Evolutionary conservation across 1,140 invertebrate species (phyloP), one percentile per base, ranked within the genome.

Genomic region (Geopemphigus sp.): DNA sequence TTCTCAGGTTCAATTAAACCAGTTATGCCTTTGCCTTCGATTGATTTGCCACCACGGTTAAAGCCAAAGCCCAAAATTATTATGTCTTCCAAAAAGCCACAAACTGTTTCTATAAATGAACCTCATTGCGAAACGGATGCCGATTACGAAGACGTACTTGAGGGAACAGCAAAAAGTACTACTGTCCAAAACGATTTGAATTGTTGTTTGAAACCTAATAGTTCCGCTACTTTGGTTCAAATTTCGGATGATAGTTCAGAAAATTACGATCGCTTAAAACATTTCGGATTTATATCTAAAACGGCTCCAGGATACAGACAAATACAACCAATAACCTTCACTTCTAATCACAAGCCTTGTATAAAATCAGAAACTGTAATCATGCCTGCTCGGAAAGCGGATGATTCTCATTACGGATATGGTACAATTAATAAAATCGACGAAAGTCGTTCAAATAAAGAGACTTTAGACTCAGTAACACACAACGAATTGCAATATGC

Each of bases 401-500:
- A 93, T 84, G 92, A 93, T 85, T 92, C 90, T 81, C 91, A 93
- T 86, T 87, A 90, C 81, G 92, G 92, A 5, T 93, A 93, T 84
- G 92, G 91, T 12, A 88, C 92, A 82, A 90, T 93, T 22, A 87
- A 91, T 63, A 93, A 93, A 84, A 89, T 61, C 19, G 59, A 68
- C 17, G 72, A 84, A 53, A 85, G 85, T 78, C 57, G 57, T 19
- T 61, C 57, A 50, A 57, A 81, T 56, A 85, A 86, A 63, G 80
- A 86, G 74, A 87, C 87, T 80, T 85, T 89, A 14, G 88, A 88
- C 83, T 91, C 92, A 84, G 90, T 90, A 83, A 89, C 88, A 83
- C 91, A 90, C 81, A 93, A 93, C 86, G 90, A 92, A 74, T 89
- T 89, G 72, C 90, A 92, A 83, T 94, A 93, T 86, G 92, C 92